Evolutionary conservation across 2,888 invertebrate species (phyloP).

Genomic region (Schrankia costaestrigalis): DNA sequence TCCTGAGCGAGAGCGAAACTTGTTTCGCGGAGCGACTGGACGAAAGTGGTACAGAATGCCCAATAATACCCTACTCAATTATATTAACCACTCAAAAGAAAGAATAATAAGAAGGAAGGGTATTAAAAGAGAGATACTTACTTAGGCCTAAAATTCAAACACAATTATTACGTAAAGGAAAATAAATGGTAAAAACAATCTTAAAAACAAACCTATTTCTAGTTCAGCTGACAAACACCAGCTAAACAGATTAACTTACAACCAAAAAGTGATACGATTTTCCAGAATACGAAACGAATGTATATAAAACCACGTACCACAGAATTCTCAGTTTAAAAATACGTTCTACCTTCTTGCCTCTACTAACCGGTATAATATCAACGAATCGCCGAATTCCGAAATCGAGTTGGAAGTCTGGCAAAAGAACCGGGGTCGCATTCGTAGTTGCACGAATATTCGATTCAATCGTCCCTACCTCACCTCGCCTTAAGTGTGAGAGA

Average conservation of each 20-base stretch:
- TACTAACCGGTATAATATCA: conserved; percentile 28
- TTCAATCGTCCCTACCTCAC: conserved; percentile 55
- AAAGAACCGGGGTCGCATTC: conserved; percentile 41
- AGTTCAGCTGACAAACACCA: too few species aligned
- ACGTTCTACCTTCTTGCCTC: conserved; percentile 19
- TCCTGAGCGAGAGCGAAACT: too few species aligned
- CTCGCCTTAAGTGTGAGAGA: conserved; percentile 51
- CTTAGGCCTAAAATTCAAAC: too few species aligned
- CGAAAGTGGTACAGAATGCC: too few species aligned
- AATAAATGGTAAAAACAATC: too few species aligned
- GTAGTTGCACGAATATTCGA: conserved; percentile 56
- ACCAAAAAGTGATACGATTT: conserved; percentile 7
- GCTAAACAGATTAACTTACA: conserved; percentile 4
- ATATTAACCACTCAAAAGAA: too few species aligned
- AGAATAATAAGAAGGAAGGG: too few species aligned
- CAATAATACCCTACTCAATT: too few species aligned
- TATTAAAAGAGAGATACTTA: too few species aligned
- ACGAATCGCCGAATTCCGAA: conserved; percentile 33
- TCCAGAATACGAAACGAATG: conserved; percentile 6
- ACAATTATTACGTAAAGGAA: too few species aligned
- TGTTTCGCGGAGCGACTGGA: too few species aligned
- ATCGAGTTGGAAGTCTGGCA: conserved; percentile 43
- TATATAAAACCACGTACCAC: conserved; percentile 2
- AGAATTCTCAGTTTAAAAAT: conserved; percentile 27
- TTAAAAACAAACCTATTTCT: too few species aligned